These are phyloP conservation scores for Myrmecobius fasciatus DNA, from an alignment of 2,113 vertebrate species.

Conservation along the genomic window DNA sequence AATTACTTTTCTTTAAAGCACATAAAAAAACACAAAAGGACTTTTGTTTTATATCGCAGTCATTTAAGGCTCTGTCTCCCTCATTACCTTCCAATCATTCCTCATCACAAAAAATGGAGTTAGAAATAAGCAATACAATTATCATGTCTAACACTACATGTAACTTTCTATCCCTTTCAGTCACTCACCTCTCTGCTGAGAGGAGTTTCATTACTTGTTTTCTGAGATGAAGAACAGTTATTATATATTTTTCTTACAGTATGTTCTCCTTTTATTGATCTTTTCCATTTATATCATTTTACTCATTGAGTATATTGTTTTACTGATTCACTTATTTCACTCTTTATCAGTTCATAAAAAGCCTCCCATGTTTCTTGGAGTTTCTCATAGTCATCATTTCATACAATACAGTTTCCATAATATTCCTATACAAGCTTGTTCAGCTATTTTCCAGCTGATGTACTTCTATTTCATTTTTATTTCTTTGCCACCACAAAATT, in stretches of 20 bases:
- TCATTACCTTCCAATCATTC: not conserved
- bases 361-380: not conserved
- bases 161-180: not conserved
- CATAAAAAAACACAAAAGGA: not conserved
- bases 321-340: not conserved
- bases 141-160: not conserved
- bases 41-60: not conserved
- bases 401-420: not conserved
- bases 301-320: not conserved
- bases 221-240: not conserved
- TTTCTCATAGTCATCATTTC: not conserved
- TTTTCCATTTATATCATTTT: not conserved
- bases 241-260: not conserved
- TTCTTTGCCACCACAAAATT: not conserved
- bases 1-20: too few species aligned
- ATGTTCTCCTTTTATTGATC: not conserved
- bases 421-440: not conserved
- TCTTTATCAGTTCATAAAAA: not conserved
- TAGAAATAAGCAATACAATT: not conserved
- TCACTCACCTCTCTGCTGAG: not conserved
- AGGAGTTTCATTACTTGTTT: not conserved
- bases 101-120: not conserved
- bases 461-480: not conserved
- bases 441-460: not conserved
- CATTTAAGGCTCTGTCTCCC: not conserved